Evolutionary conservation across 2,113 vertebrate genomes (phyloP), one percentile per base, ranked within the genome.

Genomic region (Pipra filicauda): DNA sequence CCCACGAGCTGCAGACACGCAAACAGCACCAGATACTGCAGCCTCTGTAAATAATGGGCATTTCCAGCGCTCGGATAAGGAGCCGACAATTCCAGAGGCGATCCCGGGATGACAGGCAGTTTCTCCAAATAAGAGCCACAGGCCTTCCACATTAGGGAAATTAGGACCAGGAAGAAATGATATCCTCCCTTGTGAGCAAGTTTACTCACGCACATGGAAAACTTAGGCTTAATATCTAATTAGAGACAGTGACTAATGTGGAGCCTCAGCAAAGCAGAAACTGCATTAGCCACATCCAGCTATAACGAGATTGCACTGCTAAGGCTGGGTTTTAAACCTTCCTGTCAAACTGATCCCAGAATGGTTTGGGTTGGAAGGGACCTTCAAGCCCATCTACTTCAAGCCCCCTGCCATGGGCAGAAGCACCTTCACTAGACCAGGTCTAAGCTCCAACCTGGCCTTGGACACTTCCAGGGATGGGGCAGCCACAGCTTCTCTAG

Each of bases 191-290:
- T 92, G 95, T 96, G 96, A 96, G 76, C 91, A 89, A 89, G 91
- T 96, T 96, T 96, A 84, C 86, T 97, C 95, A 97, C 1, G 4
- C 79, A 95, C 66, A 94, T 1, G 96, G 93, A 95, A 96, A 97
- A 95, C 90, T 93, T 81, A 93, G 6, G 88, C 76, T 96, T 87
- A 95, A 91, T 94, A 94, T 79, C 95, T 96, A 97, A 97, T 96
- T 96, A 96, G 93, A 93, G 92, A 69, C 88, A 81, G 85, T 96
- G 96, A 96, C 92, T 97, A 96, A 96, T 33, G 44, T 2, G 0
- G 62, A 89, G 89, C 70, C 85, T 89, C 5, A 72, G 88, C 85
- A 54, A 94, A 97, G 91, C 96, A 97, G 91, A 93, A 95, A 80
- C 92, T 96, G 81, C 93, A 79, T 58, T 51, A 69, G 49, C 31